phyloP scores from a whole-genome alignment of 2,888 invertebrate genomes.

The Cetonia aurata region DNA sequence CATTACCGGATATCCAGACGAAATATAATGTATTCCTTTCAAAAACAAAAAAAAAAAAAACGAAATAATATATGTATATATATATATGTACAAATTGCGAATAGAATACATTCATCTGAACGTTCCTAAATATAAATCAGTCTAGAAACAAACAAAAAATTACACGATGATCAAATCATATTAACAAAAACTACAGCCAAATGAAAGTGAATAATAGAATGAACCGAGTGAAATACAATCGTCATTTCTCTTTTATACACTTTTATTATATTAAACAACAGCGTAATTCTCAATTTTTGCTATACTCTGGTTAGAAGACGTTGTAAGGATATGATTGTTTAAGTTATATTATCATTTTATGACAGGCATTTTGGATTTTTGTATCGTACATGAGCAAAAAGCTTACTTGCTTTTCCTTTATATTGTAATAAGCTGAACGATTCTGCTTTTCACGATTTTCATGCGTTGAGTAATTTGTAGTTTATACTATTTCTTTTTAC shows the following conservation, averaged over 20 bases:
- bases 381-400: conserved; percentile 29
- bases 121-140: conserved; percentile 56
- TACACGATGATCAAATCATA: conserved; percentile 1
- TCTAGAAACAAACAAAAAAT: conserved; percentile 53
- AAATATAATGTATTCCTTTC: conserved; percentile 19
- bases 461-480: no score
- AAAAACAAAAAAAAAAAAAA: conserved; percentile 44
- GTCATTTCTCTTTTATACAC: conserved; percentile 50
- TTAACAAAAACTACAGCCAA: conserved; percentile 47
- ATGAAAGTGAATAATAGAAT: conserved; percentile 43
- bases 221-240: conserved; percentile 52
- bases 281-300: conserved; percentile 32
- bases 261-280: conserved; percentile 25
- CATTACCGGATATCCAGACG: conserved; percentile 17
- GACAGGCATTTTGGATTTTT: conserved; percentile 30
- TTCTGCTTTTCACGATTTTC: conserved; percentile 1
- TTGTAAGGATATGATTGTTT: conserved; percentile 39
- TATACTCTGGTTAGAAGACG: conserved; percentile 36
- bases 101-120: conserved; percentile 48
- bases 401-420: conserved; percentile 13
- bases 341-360: conserved; percentile 30
- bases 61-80: no score
- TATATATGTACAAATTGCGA: conserved; percentile 46
- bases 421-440: conserved; percentile 6
- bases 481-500: not conserved